Conservation (phyloP, 1,140 invertebrate species). For the Batillaria attramentaria region DNA sequence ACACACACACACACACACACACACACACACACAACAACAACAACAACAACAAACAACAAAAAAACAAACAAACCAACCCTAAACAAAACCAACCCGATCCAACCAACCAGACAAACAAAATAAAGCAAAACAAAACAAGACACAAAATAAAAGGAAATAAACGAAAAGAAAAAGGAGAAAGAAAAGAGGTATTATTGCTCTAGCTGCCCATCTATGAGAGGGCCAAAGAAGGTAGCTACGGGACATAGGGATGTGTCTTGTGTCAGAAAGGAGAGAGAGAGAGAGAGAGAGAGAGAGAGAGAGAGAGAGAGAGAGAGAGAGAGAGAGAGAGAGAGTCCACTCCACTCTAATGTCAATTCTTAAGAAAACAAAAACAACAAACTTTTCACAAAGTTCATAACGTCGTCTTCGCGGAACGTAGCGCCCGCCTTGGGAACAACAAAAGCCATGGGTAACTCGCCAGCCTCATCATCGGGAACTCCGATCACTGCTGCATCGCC, state of each 20-base stretch:
- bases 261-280: neutral
- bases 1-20: slow-evolving; percentile 13
- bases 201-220: no score
- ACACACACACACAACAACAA: slow-evolving; percentile 15
- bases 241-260: no score
- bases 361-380: slow-evolving; percentile 8
- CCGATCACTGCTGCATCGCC: slow-evolving; percentile 46
- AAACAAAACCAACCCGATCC: neutral
- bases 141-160: neutral
- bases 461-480: slow-evolving; percentile 40
- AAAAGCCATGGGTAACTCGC: slow-evolving; percentile 49
- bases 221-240: no score
- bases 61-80: neutral
- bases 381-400: slow-evolving; percentile 52
- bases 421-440: slow-evolving; percentile 38
- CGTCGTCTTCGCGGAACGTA: slow-evolving; percentile 32
- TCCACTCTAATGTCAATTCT: neutral
- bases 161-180: neutral
- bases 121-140: neutral
- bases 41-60: neutral
- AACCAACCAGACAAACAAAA: neutral
- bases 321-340: neutral
- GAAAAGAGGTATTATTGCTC: neutral
- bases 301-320: neutral
- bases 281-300: neutral